Conservation (phyloP, 2,888 invertebrate species). For the Limnephilus rhombicus region DNA sequence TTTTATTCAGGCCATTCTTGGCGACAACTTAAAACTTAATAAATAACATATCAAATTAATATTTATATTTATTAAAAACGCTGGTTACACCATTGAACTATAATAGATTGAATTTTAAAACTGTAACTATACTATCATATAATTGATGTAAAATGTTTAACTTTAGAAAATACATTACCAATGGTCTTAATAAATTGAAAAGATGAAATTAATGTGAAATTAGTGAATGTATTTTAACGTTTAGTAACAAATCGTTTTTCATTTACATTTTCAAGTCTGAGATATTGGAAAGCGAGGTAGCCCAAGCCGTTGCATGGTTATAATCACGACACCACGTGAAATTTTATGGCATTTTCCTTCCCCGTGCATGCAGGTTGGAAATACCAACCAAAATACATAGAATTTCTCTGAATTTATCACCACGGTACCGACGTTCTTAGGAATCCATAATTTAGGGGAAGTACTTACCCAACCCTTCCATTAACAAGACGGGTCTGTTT, state of each 20-base stretch:
- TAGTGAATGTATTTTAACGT: neutral
- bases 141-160: too few species aligned
- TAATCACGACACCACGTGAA: slow-evolving; percentile 42
- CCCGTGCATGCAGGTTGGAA: neutral
- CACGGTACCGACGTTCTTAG: neutral
- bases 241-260: neutral
- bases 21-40: too few species aligned
- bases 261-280: neutral
- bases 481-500: neutral
- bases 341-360: slow-evolving; percentile 46
- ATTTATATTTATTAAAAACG: too few species aligned
- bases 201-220: neutral
- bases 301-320: slow-evolving; percentile 36
- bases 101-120: too few species aligned
- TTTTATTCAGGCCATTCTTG: too few species aligned
- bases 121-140: too few species aligned
- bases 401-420: neutral
- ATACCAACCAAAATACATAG: neutral
- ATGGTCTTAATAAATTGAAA: too few species aligned
- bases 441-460: neutral
- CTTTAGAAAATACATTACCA: too few species aligned
- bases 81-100: too few species aligned
- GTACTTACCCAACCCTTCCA: neutral
- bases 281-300: neutral
- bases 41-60: too few species aligned